Base-by-base conservation (phyloP, 2,797 vertebrate genomes). In the Loris lydekkerianus region DNA sequence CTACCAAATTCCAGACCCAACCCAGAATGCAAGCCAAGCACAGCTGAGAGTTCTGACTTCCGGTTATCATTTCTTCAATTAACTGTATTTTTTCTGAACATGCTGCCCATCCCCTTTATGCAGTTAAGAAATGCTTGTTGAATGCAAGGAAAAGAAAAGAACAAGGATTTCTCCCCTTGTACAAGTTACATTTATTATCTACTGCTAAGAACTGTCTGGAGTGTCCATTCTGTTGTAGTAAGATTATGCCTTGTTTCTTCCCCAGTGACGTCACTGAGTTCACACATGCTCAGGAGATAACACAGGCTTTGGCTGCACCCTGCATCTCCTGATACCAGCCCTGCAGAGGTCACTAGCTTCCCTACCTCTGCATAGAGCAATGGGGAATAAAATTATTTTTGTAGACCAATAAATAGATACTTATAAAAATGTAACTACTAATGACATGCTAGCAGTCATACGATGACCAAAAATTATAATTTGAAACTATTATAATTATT, bases 221-320 rank as follows among this genome's bases (percentile, higher is more conserved):
- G 34, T 84, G 18, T 60, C 76, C 29, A 37, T 9, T 56, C 18
- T 53, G 3, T n/a, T 60, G 18, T n/a, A 60, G 43, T 91, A 89
- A 94, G 21, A 86, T n/a, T 65, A 5, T 75, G 27, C 53, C 29
- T 77, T 63, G 86, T 86, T 60, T 43, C 63, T 93, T 95, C 25
- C 95, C 53, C n/a, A 73, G 61, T 58, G 43, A 93, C n/a, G 89
- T 92, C 40, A 25, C n/a, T 87, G n/a, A 91, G 87, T 89, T 93
- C 83, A 89, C 76, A 87, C 37, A 86, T 5, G 11, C 46, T 61
- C 15, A 86, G 60, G 60, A 67, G 70, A 67, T 78, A 67, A 60
- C 58, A 86, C 27, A 63, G 63, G 25, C 77, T 76, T 93, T 82
- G 3, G 29, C n/a, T 73, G 17, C 13, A 46, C 11, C 5, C 60